Conservation (phyloP, 2,888 invertebrate genomes). For the Homarus gammarus region DNA sequence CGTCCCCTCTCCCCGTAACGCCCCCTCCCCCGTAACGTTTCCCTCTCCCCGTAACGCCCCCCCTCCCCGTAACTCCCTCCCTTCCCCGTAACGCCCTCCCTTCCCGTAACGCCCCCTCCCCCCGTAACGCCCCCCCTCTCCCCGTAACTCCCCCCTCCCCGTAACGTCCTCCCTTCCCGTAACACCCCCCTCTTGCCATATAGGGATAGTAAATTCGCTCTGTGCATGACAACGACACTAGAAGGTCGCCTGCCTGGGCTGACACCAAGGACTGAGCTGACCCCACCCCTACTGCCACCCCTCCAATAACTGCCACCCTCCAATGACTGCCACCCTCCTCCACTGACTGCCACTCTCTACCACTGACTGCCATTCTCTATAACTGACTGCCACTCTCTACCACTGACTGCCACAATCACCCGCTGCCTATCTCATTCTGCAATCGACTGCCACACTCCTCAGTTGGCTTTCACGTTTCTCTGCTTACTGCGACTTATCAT, state of each 20-base stretch:
- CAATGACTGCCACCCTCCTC: neutral
- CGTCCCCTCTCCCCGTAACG: neutral
- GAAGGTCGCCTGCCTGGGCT: slow-evolving; percentile 37
- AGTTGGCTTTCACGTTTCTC: too few species aligned
- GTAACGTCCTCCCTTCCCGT: neutral
- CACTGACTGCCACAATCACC: neutral
- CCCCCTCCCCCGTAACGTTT: neutral
- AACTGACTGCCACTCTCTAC: neutral
- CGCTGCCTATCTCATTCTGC: too few species aligned
- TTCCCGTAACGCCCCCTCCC: neutral
- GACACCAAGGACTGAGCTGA: slow-evolving; percentile 21
- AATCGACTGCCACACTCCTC: too few species aligned
- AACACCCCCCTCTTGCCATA: slow-evolving; percentile 3
- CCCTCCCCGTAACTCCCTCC: neutral
- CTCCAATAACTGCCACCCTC: neutral
- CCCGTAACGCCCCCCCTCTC: neutral
- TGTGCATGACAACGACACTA: slow-evolving; percentile 52
- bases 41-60: neutral
- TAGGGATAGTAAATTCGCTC: slow-evolving; percentile 40
- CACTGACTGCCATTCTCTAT: neutral
- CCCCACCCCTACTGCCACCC: neutral
- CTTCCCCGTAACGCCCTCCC: neutral
- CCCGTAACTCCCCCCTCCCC: neutral
- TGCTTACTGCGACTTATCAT: too few species aligned
- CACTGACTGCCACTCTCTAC: neutral